phyloP scores from a whole-genome alignment of 2,113 vertebrate genomes.

The Epinephelus cyanopodus region DNA sequence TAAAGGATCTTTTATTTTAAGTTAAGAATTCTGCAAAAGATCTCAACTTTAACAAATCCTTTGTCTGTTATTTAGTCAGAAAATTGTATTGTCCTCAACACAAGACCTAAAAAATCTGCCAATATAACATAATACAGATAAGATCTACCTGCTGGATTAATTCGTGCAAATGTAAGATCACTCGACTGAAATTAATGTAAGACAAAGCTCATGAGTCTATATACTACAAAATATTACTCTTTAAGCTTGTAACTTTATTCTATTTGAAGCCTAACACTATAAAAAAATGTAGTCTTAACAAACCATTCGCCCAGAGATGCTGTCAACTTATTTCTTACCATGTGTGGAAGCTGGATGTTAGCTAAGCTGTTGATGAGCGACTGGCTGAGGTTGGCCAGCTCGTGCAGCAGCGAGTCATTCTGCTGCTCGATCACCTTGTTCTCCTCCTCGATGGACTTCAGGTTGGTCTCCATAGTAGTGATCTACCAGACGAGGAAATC shows the following conservation, averaged over 20 bases:
- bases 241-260: background rate
- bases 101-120: background rate
- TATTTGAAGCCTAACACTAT: background rate
- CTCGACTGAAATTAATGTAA: background rate
- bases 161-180: background rate
- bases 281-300: background rate
- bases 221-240: background rate
- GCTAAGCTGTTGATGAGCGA: slow-evolving; percentile 98
- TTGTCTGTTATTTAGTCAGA: background rate
- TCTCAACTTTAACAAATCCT: background rate
- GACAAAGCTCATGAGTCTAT: background rate
- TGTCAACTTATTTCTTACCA: slow-evolving; percentile 89
- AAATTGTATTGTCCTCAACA: background rate
- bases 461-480: slow-evolving; percentile 98
- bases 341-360: slow-evolving; percentile 99
- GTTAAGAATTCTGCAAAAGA: background rate
- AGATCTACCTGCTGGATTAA: background rate
- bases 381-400: slow-evolving; percentile 97
- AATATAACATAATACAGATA: background rate
- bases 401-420: slow-evolving; percentile 97
- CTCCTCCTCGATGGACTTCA: slow-evolving; percentile 98
- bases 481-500: slow-evolving; percentile 82
- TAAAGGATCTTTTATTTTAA: background rate
- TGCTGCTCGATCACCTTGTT: slow-evolving; percentile 99
- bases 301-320: background rate